Base-by-base conservation (phyloP, 2,797 vertebrate species). In the Acridotheres tristis region DNA sequence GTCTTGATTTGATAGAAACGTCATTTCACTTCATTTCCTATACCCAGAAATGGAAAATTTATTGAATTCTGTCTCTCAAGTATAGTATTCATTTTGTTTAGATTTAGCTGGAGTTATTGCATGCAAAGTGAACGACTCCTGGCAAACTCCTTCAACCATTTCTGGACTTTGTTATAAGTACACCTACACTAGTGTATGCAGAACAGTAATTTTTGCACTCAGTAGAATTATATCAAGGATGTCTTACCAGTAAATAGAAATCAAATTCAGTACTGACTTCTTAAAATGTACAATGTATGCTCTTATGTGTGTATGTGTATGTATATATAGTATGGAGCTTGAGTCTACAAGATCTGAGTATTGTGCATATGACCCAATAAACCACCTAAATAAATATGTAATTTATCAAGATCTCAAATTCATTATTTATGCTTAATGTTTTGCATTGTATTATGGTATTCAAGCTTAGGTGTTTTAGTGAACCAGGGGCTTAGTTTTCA, bases 31-130 rank as follows among this genome's bases (percentile, higher is more conserved):
- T 96, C 40, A 87, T 93, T 91, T 84, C 67, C 42, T 75, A 69
- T 61, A 88, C 13, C 22, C 59, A 93, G 80, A 69, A 80, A 73
- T 75, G 45, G 61, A 68, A 93, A 94, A 95, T 81, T 40, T 75
- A 87, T 96, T 85, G 62, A 83, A 90, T 80, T 94, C 91, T 81
- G 58, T 12, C 61, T 84, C 42, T 88, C 74, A 87, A 77, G 77
- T 63, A 51, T 1, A 93, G 34, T 19, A 67, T 71, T 89, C 18
- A 57, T 89, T 97, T 91, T 88, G 36, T 91, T 96, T 94, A 89
- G 54, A 77, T 94, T 94, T 77, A 88, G 30, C 21, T 76, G 53
- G 30, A 77, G 40, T 79, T 92, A 92, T 51, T 88, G 61, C 13
- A 4, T 65, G 61, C 66, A 63, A 87, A 90, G 11, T 51, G 45